Conservation (phyloP, 2,888 invertebrate genomes). For the Folsomia candida region DNA sequence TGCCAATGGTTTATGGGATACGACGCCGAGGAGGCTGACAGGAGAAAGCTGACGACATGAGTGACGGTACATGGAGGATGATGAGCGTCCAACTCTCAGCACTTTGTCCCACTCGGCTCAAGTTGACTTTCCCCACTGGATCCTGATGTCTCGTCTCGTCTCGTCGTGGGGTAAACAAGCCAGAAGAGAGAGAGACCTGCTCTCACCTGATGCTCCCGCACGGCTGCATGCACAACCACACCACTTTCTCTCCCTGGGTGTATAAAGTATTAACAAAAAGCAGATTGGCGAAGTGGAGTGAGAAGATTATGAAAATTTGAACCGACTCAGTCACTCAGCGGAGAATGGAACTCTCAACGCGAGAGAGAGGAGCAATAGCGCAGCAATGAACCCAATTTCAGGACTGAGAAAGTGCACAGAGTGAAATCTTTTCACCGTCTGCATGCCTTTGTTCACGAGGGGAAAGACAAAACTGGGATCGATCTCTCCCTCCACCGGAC, state of each 20-base stretch:
- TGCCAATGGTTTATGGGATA: too few species aligned
- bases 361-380: background rate
- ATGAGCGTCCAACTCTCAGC: too few species aligned
- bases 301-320: background rate
- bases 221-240: too few species aligned
- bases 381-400: background rate
- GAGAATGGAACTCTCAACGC: too few species aligned
- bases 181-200: background rate
- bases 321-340: background rate
- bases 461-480: slow-evolving; percentile 7
- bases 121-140: too few species aligned
- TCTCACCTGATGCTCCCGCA: background rate
- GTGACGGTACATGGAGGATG: too few species aligned
- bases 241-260: too few species aligned
- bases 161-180: background rate
- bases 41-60: too few species aligned
- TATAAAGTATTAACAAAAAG: background rate
- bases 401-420: background rate
- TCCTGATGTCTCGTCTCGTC: too few species aligned
- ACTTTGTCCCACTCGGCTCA: too few species aligned
- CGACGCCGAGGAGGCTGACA: too few species aligned
- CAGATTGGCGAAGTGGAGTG: background rate
- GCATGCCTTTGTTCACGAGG: slow-evolving; percentile 1
- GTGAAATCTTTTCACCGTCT: background rate
- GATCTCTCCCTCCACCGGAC: background rate